Base-by-base conservation (phyloP, 2,797 vertebrate genomes). In the Hapalemur alaotrensis region DNA sequence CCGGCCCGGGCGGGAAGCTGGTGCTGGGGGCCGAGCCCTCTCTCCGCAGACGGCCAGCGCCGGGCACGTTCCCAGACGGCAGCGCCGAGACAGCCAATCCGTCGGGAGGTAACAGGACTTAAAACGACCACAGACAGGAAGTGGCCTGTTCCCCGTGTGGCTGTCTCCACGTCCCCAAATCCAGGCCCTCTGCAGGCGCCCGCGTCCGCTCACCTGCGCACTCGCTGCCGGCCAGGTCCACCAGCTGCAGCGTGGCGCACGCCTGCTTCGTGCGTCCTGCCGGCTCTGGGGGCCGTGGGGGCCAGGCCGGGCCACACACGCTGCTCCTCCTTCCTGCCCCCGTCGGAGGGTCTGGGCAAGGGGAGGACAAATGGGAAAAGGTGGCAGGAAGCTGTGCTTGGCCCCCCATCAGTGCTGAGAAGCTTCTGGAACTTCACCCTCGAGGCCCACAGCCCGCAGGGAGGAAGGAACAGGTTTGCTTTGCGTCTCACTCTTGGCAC, bases 191-290 rank as follows among this genome's bases (percentile, higher is more conserved):
- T 46, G 43, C 46, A 4, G 4, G 7, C 2, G 1, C 52, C 48
- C 20, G 4, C 28, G 3, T 7, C 41, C 30, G 17, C 99, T 98
- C 97, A 99, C 99, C 99, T 0, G 98, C 98, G 89, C 99, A 99
- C 98, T 99, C 99, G 0, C 99, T 99, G 48, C 99, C 99, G 0
- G 99, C 99, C 97, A 99, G 98, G 97, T 99, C 99, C 97, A 99
- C 99, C 88, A 99, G 98, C 98, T 99, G 99, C 97, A 99, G 97
- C 93, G 98, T 99, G 10, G 99, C 98, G 95, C 65, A 98, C 95
- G 98, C 98, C 13, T 96, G 97, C 57, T 95, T 97, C 0, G 0
- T 0, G 2, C 0, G 11, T 2, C 35, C 48, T 3, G 25, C 0
- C 0, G 7, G 79, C 54, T 97, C 95, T 4, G 54, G 93, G 10